Evolutionary conservation across 1,140 invertebrate genomes (phyloP).

Genomic region (Pseudoatta argentina): DNA sequence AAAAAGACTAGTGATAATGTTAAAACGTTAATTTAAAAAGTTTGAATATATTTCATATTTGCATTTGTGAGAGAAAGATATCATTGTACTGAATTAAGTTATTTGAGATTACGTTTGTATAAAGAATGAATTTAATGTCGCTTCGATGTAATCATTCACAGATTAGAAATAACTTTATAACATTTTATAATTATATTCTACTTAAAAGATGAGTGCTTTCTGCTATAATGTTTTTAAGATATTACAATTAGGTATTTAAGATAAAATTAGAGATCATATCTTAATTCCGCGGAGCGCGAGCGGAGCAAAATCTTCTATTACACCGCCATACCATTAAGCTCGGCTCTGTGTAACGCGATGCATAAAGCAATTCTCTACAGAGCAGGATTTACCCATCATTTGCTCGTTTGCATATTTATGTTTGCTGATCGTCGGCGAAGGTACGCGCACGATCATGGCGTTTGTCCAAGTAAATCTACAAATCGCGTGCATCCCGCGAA

Average conservation of each 20-base stretch:
- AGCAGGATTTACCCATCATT: conserved; percentile 4
- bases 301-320: not conserved
- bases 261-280: not conserved
- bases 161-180: not conserved
- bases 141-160: not conserved
- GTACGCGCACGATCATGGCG: not conserved
- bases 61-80: not conserved
- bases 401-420: conserved; percentile 37
- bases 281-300: not conserved
- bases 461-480: conserved; percentile 34
- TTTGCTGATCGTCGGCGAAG: conserved; percentile 25
- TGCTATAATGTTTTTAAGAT: not conserved
- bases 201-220: not conserved
- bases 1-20: not conserved
- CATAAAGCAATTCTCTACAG: not conserved
- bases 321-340: not conserved
- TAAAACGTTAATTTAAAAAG: no score
- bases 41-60: not conserved
- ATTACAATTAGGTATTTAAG: not conserved
- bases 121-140: not conserved
- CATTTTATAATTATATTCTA: not conserved
- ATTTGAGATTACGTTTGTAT: not conserved
- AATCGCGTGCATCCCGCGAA: conserved; percentile 21
- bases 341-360: not conserved
- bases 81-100: not conserved